A percentile compares a stretch with the other conserved stretches of the same genome.
phyloP scores from a whole-genome alignment of 2,113 vertebrate species.

The Anarrhichthys ocellatus region DNA sequence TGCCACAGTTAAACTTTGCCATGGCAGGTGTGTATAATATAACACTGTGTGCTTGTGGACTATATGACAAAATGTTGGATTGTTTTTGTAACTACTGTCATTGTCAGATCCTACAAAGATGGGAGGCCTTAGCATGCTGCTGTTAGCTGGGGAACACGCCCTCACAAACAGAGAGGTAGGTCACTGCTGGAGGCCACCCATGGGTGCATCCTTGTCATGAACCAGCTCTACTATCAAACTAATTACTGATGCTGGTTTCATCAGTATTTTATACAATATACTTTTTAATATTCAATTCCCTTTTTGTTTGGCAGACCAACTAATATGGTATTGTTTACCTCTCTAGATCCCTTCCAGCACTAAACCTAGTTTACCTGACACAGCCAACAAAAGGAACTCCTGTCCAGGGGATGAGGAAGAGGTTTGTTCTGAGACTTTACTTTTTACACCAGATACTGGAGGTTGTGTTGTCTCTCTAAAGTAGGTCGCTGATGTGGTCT shows the following conservation, averaged over 20 bases:
- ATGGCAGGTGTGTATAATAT: slow-evolving; percentile 92
- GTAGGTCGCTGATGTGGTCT: not conserved
- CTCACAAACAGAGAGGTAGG: slow-evolving; percentile 95
- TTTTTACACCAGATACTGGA: not conserved
- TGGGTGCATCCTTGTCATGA: slow-evolving; percentile 15
- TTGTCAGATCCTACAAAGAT: slow-evolving; percentile 95
- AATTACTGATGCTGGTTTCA: not conserved
- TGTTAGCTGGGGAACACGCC: slow-evolving; percentile 96
- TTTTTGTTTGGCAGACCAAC: not conserved
- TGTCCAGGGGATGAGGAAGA: slow-evolving; percentile 66
- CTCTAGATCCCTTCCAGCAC: slow-evolving; percentile 78
- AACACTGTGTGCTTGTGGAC: not conserved
- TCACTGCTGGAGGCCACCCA: not conserved
- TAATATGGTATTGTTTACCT: not conserved
- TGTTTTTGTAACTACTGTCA: slow-evolving; percentile 21
- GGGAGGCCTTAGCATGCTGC: slow-evolving; percentile 98
- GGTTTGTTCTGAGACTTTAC: slow-evolving; percentile 58
- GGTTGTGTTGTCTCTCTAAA: not conserved
- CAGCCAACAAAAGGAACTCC: slow-evolving; percentile 65
- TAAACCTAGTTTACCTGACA: slow-evolving; percentile 69
- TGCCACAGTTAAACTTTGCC: slow-evolving; percentile 95
- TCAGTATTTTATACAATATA: not conserved
- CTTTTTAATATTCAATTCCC: not conserved
- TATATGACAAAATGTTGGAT: not conserved
- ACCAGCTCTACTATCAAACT: not conserved